Evolutionary conservation across 2,113 vertebrate species (phyloP).

Genomic region (Tychaedon coryphoeus): DNA sequence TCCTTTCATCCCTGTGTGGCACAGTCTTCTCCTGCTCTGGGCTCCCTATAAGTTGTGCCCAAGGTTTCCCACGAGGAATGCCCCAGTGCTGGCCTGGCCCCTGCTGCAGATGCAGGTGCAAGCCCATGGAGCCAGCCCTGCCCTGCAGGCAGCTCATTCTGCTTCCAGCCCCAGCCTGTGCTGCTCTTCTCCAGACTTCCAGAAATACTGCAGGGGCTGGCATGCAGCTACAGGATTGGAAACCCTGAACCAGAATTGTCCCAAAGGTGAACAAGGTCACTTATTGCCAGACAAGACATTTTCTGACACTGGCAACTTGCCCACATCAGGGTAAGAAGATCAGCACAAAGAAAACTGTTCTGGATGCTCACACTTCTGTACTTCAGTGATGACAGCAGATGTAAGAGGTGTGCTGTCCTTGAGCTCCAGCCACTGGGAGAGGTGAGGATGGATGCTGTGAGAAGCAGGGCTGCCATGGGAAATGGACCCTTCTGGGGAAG

Average conservation of each 20-base stretch:
- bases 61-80: fast-evolving
- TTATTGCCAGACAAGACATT: background rate
- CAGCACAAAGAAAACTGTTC: background rate
- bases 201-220: fast-evolving
- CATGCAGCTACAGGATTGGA: no score
- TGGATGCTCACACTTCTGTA: no score
- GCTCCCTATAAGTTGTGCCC: background rate
- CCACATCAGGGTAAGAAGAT: background rate
- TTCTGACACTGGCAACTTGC: background rate
- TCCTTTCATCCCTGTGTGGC: background rate
- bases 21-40: fast-evolving
- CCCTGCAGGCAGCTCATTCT: fast-evolving
- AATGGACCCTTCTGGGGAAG: fast-evolving
- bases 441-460: background rate
- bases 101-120: background rate
- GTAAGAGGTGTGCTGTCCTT: no score
- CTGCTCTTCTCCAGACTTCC: background rate
- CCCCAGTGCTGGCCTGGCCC: fast-evolving
- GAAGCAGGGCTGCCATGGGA: background rate
- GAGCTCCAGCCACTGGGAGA: background rate
- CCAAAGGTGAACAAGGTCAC: background rate
- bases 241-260: fast-evolving
- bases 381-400: background rate
- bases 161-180: background rate
- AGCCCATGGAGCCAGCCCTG: fast-evolving